These are phyloP conservation scores for Netelia inedita DNA, from an alignment of 2,888 invertebrate species.

Conservation along the genomic window DNA sequence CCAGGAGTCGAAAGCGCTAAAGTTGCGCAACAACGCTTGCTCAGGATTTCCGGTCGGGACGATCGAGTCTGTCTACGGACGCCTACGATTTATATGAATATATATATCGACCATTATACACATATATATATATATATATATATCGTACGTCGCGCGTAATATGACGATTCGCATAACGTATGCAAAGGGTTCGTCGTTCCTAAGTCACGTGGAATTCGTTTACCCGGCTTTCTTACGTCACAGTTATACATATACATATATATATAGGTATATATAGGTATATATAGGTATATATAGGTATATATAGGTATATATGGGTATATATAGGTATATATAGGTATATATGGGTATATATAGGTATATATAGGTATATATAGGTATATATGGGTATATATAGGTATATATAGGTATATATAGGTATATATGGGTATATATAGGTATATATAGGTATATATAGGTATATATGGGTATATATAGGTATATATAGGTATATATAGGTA, in stretches of 20 bases:
- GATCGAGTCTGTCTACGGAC: constrained; percentile 41
- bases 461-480: no score
- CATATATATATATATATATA: constrained; percentile 5
- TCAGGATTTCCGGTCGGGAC: constrained; percentile 66
- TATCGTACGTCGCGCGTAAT: background rate
- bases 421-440: no score
- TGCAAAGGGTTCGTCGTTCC: constrained; percentile 57
- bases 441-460: no score
- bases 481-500: no score
- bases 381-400: no score
- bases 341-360: no score
- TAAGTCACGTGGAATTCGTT: constrained; percentile 51
- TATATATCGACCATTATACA: background rate
- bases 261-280: no score
- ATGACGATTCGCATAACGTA: constrained; percentile 55
- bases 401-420: no score
- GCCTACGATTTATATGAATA: background rate
- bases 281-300: no score
- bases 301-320: no score
- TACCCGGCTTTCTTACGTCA: constrained; percentile 51
- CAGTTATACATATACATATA: background rate
- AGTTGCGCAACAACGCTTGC: constrained; percentile 58
- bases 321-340: no score
- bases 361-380: no score
- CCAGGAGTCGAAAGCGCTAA: constrained; percentile 37